Conservation (phyloP, 2,113 vertebrate genomes). For the Apus apus region DNA sequence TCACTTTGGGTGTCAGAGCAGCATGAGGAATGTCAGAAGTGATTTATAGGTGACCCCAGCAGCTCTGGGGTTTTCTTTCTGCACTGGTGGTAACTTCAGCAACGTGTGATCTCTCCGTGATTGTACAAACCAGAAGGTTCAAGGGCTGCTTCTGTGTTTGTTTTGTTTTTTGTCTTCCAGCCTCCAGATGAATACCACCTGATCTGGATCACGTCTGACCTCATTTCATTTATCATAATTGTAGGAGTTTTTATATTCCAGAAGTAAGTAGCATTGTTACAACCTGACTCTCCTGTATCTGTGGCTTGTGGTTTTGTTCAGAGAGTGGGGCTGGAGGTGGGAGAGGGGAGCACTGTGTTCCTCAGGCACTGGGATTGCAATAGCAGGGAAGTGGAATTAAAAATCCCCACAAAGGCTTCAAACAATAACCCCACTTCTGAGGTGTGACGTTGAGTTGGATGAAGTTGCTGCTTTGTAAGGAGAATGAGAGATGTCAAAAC, state of each 20-base stretch:
- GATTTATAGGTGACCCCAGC: neutral
- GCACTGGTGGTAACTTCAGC: neutral
- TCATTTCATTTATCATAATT: constrained; percentile 88
- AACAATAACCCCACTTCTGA: neutral
- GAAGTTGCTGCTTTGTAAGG: neutral
- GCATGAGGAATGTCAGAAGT: neutral
- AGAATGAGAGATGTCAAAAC: neutral
- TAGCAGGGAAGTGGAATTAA: neutral
- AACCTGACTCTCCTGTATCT: neutral
- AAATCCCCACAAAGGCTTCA: neutral
- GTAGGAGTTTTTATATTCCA: constrained; percentile 91
- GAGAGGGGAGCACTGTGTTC: neutral
- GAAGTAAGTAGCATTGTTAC: constrained; percentile 85
- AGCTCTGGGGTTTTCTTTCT: constrained; percentile 9
- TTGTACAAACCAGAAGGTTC: neutral
- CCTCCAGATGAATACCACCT: constrained; percentile 87
- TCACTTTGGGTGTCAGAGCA: neutral
- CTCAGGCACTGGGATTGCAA: neutral
- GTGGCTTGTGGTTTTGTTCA: neutral
- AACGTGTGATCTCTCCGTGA: neutral
- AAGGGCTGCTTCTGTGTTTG: neutral
- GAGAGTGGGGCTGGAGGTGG: neutral
- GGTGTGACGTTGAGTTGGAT: neutral
- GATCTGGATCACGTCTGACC: constrained; percentile 92
- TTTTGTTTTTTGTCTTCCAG: constrained; percentile 78